Base-by-base conservation (phyloP, 1,140 invertebrate genomes). In the Cryptotermes secundus region DNA sequence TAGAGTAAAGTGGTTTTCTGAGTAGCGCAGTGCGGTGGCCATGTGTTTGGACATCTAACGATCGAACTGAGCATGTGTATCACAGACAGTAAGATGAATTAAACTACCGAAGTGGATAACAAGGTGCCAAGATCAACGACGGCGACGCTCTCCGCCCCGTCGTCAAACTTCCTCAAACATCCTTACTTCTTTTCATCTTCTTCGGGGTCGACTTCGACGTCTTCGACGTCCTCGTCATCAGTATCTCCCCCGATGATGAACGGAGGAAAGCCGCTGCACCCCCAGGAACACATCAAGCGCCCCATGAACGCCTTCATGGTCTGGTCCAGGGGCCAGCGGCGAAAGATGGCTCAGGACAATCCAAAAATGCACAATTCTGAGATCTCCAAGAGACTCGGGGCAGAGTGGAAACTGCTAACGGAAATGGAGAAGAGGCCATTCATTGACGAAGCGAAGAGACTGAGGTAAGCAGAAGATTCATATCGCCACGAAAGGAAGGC, bases 351-450 rank as follows among this genome's bases (percentile, higher is more conserved):
- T 7, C 96, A 98, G 88, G 97, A 99, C 88, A 99, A 99, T 91
- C 98, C 97, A 2, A 99, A 99, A 91, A 99, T 99, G 97, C 97
- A 98, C 90, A 98, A 98, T 89, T 97, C 96, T 0, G 96, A 98
- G 90, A 98, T 98, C 85, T 97, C 96, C 34, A 98, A 98, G 90
- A 91, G 96, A 85, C 90, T 98, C 72, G 97, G 97, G 1, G 95
- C 95, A 10, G 95, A 96, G 87, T 99, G 97, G 97, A 97, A 98
- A 89, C 90, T 96, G 84, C 92, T 99, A 31, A 95, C 94, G 72
- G 96, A 98, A 88, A 93, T 93, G 87, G 96, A 99, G 88, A 96
- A 98, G 87, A 91, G 96, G 85, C 98, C 98, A 6, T 99, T 99
- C 90, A 99, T 99, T 87, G 98, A 99, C 90, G 98, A 99, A 89